phyloP scores from a whole-genome alignment of 1,140 invertebrate species.

The Doryteuthis pealeii region DNA sequence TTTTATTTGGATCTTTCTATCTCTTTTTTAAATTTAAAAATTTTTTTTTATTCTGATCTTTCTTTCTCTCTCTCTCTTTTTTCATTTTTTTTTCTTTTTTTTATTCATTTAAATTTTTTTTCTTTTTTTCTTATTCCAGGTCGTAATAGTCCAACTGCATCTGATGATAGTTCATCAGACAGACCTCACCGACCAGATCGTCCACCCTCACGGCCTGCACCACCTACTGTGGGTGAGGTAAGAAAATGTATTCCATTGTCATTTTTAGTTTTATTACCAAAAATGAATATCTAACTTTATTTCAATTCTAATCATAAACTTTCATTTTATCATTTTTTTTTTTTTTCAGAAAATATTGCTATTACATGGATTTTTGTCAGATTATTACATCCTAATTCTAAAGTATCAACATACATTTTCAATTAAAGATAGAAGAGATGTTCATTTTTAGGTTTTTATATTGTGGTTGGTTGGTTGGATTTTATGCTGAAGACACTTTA shows the following conservation, averaged over 20 bases:
- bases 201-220: slow-evolving; percentile 27
- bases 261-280: background rate
- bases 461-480: too few relatives aligned
- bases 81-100: background rate
- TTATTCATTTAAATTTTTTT: background rate
- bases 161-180: slow-evolving; percentile 29
- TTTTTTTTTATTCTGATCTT: too few relatives aligned
- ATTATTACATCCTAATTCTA: background rate
- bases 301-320: background rate
- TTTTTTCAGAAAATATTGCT: background rate
- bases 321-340: background rate
- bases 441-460: too few relatives aligned
- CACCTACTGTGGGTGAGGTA: slow-evolving; percentile 12
- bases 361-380: background rate
- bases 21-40: too few relatives aligned
- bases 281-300: background rate
- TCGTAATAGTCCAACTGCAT: slow-evolving; percentile 29
- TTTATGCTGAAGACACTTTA: too few relatives aligned
- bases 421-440: too few relatives aligned
- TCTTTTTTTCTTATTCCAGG: slow-evolving; percentile 19
- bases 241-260: background rate
- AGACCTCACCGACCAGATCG: slow-evolving; percentile 18
- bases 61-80: too few relatives aligned
- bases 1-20: too few relatives aligned
- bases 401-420: background rate